Evolutionary conservation across 2,797 vertebrate genomes (phyloP), one percentile per base, ranked within the genome.

Genomic region (Okamejei kenojei): DNA sequence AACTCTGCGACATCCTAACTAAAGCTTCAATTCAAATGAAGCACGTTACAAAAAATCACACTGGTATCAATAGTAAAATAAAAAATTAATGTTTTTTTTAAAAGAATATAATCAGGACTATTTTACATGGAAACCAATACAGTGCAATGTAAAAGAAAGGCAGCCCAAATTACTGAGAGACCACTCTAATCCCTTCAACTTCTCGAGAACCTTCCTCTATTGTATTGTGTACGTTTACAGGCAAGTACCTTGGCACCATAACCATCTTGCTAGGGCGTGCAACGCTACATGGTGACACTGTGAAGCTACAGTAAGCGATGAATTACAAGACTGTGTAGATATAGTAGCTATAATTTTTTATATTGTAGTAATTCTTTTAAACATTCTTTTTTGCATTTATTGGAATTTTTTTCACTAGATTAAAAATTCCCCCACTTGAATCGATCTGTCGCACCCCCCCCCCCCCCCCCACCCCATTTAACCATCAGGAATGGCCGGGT

Each of bases 81-180:
- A 96, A 80, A 54, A 92, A 76, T 76, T 76, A 76, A 76, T 54
- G 71, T 45, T 74, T 38, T 91, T 29, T 92, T 54, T 92, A 92
- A 92, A 92, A 92, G 32, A 92, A 92, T 92, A 92, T n/a, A 29
- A 95, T 95, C 95, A 94, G 96, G 96, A 94, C 95, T 95, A 93
- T 94, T 95, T 95, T 94, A 95, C 93, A 94, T 93, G 93, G 95
- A 74, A 94, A 93, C 94, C 95, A 95, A 94, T 0, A 95, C 94
- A 96, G 96, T 96, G 96, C 96, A 92, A 95, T 95, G 94, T 94
- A 96, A 96, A 94, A 95, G 94, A 96, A 96, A 96, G 95, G 95
- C 96, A 96, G 95, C 95, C 90, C 95, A 94, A 92, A 29, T 93
- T 95, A 95, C 94, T 94, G 95, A 94, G 71, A 90, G 93, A 94